Conservation (phyloP, 2,888 invertebrate species). For the Cyclophora punctaria region DNA sequence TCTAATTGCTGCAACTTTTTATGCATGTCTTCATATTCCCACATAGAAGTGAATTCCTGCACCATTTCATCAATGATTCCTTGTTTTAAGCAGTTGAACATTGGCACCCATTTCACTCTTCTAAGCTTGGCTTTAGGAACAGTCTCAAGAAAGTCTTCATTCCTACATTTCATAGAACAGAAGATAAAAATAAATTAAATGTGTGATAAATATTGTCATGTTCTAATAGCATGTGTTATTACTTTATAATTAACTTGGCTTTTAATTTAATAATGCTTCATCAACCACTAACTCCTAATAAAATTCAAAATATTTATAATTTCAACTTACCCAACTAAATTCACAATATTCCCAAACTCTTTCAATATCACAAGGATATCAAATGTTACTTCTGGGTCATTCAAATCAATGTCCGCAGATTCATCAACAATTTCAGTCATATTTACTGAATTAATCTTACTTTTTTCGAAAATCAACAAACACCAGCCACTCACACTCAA, state of each 20-base stretch:
- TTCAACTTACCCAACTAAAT: constrained; percentile 47
- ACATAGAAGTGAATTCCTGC: constrained; percentile 58
- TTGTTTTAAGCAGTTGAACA: constrained; percentile 61
- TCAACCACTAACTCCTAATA: too few species aligned
- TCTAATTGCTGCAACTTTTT: constrained; percentile 52
- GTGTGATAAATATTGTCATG: too few species aligned
- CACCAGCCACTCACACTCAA: too few species aligned
- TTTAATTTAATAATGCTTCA: too few species aligned
- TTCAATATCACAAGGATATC: constrained; percentile 59
- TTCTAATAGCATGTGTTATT: too few species aligned
- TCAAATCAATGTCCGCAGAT: constrained; percentile 36
- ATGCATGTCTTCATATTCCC: constrained; percentile 62
- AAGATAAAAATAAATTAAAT: constrained; percentile 4
- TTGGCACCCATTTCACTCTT: constrained; percentile 62
- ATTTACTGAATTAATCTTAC: constrained; percentile 3
- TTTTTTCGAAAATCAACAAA: not conserved
- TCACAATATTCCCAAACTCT: constrained; percentile 59
- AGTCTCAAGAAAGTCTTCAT: constrained; percentile 63
- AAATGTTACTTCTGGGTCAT: constrained; percentile 43
- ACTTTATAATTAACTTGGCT: too few species aligned
- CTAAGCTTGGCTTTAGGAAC: constrained; percentile 57
- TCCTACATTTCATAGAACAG: constrained; percentile 28
- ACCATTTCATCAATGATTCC: constrained; percentile 57
- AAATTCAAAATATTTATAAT: too few species aligned
- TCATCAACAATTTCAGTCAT: constrained; percentile 46